Conservation (phyloP, 1,140 invertebrate genomes). For the Alviniconcha marisindica region DNA sequence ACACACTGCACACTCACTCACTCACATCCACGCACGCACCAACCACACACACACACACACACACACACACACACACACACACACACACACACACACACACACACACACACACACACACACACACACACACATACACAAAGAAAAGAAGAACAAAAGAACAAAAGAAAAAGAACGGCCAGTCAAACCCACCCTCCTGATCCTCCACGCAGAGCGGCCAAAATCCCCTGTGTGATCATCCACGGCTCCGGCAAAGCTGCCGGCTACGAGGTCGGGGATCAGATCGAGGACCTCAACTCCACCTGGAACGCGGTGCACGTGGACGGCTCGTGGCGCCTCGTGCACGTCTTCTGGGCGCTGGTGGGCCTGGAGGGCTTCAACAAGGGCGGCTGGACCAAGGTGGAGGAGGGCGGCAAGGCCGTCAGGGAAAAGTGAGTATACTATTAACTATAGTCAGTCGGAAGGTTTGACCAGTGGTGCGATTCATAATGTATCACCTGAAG, state of each 20-base stretch:
- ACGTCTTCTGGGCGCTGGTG: slow-evolving; percentile 56
- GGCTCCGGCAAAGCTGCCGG: slow-evolving; percentile 98
- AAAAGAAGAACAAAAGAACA: too few species aligned
- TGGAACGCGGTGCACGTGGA: slow-evolving; percentile 65
- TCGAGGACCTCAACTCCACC: slow-evolving; percentile 82
- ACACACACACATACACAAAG: too few species aligned
- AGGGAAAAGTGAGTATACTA: slow-evolving; percentile 35
- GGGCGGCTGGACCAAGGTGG: slow-evolving; percentile 47
- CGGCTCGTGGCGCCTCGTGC: slow-evolving; percentile 61
- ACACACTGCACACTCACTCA: too few species aligned
- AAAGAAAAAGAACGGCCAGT: too few species aligned
- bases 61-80: too few species aligned
- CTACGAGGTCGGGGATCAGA: slow-evolving; percentile 95
- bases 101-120: too few species aligned
- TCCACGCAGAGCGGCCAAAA: slow-evolving; percentile 51
- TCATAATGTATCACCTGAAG: too few species aligned
- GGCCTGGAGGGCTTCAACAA: slow-evolving; percentile 47
- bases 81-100: too few species aligned
- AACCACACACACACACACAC: too few species aligned
- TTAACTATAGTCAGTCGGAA: too few species aligned
- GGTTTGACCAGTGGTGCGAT: too few species aligned
- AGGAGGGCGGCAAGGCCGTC: slow-evolving; percentile 33
- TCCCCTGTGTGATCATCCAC: slow-evolving; percentile 98
- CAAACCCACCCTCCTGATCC: neutral
- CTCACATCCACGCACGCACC: too few species aligned